Conservation (phyloP, 2,113 vertebrate species). For the Coptodon bakossiorum region DNA sequence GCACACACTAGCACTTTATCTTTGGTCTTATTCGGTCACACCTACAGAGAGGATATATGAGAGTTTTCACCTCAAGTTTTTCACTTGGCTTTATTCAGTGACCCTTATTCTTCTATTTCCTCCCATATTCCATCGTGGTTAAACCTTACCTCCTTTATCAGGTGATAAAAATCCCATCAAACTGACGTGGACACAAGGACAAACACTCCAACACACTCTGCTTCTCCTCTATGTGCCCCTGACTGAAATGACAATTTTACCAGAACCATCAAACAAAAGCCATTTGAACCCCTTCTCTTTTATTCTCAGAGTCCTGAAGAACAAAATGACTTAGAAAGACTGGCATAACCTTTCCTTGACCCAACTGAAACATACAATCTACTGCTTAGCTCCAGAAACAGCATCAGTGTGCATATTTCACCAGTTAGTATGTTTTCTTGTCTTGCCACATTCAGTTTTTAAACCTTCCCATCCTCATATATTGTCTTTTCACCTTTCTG, state of each 20-base stretch:
- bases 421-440: neutral
- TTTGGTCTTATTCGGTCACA: neutral
- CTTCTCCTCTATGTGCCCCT: neutral
- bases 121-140: neutral
- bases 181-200: constrained; percentile 21
- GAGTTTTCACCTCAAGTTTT: neutral
- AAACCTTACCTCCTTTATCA: neutral
- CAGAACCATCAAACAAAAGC: constrained; percentile 15
- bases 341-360: constrained; percentile 36
- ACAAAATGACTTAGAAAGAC: neutral
- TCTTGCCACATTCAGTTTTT: neutral
- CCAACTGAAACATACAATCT: neutral
- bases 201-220: neutral
- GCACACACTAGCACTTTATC: neutral
- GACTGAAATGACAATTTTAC: constrained; percentile 14
- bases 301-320: neutral
- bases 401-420: neutral
- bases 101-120: constrained; percentile 1
- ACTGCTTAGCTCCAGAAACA: neutral
- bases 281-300: neutral
- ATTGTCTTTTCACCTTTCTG: neutral
- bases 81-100: constrained; percentile 7
- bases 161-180: constrained; percentile 43
- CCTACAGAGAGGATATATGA: neutral
- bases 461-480: neutral